Conservation (phyloP, 2,797 vertebrate species). For the Gymnothorax reevesii region DNA sequence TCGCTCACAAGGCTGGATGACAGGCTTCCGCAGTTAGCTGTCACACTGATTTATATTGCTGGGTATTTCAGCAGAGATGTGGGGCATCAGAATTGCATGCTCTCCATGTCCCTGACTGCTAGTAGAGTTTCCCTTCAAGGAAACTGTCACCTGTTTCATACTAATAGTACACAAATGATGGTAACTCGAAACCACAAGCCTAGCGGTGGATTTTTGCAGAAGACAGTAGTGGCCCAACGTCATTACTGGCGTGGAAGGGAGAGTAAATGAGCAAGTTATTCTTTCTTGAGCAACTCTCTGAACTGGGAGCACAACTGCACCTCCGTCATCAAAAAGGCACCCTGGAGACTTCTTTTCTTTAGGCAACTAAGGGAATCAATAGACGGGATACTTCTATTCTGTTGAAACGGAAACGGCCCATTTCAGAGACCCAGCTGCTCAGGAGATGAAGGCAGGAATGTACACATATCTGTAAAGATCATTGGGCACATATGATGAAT, state of each 20-base stretch:
- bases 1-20: neutral
- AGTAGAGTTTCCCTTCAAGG: too few species aligned
- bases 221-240: too few species aligned
- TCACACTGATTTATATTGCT: neutral
- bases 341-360: too few species aligned
- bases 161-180: too few species aligned
- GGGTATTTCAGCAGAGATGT: neutral
- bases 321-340: neutral
- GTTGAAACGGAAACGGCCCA: neutral
- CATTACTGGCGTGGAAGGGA: neutral
- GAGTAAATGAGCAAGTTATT: neutral
- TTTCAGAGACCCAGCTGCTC: neutral
- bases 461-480: neutral
- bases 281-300: neutral
- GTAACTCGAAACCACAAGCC: too few species aligned
- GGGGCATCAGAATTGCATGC: too few species aligned
- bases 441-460: neutral
- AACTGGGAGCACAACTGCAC: neutral
- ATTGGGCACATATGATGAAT: too few species aligned
- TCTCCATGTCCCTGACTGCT: too few species aligned
- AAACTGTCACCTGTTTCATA: too few species aligned
- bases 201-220: too few species aligned
- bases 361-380: too few species aligned
- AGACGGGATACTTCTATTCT: neutral
- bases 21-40: neutral